Evolutionary conservation across 2,113 vertebrate genomes (phyloP), one percentile per base, ranked within the genome.

Genomic region (Collichthys lucidus): DNA sequence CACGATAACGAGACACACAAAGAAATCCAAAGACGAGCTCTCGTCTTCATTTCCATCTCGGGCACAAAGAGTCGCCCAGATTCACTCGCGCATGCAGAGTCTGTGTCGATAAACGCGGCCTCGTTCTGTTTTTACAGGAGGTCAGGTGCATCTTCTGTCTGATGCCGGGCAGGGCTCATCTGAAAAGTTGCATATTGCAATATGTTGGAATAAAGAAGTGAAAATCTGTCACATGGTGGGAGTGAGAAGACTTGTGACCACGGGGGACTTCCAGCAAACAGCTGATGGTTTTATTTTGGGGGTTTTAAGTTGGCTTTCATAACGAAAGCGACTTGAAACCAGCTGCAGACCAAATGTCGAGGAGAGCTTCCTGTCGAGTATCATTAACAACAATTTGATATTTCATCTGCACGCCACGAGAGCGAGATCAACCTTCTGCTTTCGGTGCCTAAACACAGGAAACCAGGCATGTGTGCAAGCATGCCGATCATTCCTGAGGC

Each of bases 401-500:
- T 35, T 35, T 35, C 35, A 35, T 35, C 35, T 8, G 35, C 35
- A 40, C 35, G 35, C 35, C 35, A 40, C 35, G 1, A 40, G 35
- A 40, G 35, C 35, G 35, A 40, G 35, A 8, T 40, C 8, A 40
- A 40, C 7, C 35, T 40, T 8, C 35, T 40, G 35, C 35, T 64
- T 65, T 80, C 26, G 19, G 17, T 35, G 42, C 64, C 29, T 46
- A 55, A 74, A 42, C 49, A 2, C 35, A 22, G 49, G 5, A 57
- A 19, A n/a, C 11, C 50, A 20, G 35, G 55, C 19, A 22, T 64
- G 66, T 55, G 29, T 62, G 62, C 53, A 64, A 20, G 46, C 74
- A 22, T 72, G 55, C 42, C 31, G 73, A 20, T 49, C 70, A 79
- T 89, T 82, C 80, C 68, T 31, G 55, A 60, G 42, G 35, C 35